Base-by-base conservation (phyloP, 2,888 invertebrate species). In the Eilema depressum region DNA sequence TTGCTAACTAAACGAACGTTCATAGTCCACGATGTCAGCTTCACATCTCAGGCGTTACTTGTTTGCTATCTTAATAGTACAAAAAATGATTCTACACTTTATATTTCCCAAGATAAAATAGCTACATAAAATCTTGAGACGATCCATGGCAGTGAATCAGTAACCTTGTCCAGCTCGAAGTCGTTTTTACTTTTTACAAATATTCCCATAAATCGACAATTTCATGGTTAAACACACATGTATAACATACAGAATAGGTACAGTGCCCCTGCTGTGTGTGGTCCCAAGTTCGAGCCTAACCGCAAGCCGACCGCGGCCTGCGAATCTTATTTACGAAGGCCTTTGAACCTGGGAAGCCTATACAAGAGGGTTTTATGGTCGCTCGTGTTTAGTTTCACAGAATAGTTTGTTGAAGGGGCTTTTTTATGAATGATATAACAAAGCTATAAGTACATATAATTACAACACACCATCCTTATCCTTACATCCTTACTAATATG, bases 281-380 rank as follows among this genome's bases (percentile, higher is more conserved):
- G 79, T 74, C 75, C 68, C 33, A 60, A 68, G 67, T 70, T 67
- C 59, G 61, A 61, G 57, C 61, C 68, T 62, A 57, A 80, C 79
- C 78, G 70, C 79, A 78, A 64, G 57, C 68, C 26, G 47, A 53
- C 71, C 68, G 64, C 71, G 20, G 56, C 53, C n/a, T 66, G 62
- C 70, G 37, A 70, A 70, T 56, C 62, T 62, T 66, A 66, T 66
- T 70, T 56, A 66, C 66, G 61, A 33, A 69, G 65, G 69, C 61
- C 33, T 69, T 69, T 65, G 64, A 69, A 30, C 69, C 53, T 26
- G 65, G 65, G 69, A 69, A 69, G 61, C 61, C 69, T 69, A 60
- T 69, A 61, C 33, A 69, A 65, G 41, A 26, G 25, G 60, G 17
- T 69, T 69, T 69, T 69, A 69, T 69, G 65, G 7, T 25, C 53